Percentiles rank a stretch among this genome's conserved stretches.
Evolutionary conservation across 2,113 vertebrate species (phyloP).

Genomic region (Dicerorhinus sumatrensis): DNA sequence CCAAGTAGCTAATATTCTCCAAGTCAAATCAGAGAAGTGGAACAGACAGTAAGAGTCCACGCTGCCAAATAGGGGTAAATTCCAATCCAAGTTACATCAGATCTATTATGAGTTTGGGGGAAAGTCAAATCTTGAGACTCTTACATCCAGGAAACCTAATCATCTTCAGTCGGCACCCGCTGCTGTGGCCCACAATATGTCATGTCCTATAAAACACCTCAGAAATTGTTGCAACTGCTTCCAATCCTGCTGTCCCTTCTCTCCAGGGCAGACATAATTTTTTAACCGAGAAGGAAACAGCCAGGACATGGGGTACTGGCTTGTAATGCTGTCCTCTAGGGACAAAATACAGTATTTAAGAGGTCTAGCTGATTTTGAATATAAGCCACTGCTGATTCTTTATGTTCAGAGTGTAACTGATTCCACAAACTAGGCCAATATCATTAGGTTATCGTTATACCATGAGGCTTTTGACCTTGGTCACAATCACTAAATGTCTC

Average conservation of each 20-base stretch:
- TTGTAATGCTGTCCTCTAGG: not conserved
- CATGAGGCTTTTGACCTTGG: not conserved
- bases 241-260: slow-evolving; percentile 18
- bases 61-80: slow-evolving; percentile 48
- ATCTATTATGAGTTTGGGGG: slow-evolving; percentile 66
- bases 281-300: slow-evolving; percentile 11
- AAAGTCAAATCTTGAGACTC: slow-evolving; percentile 60
- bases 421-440: slow-evolving; percentile 3
- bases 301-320: not conserved
- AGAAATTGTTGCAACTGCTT: slow-evolving; percentile 51
- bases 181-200: not conserved
- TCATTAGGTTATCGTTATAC: slow-evolving; percentile 22
- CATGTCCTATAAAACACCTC: slow-evolving; percentile 60
- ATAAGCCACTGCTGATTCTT: not conserved
- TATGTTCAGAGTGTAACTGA: not conserved
- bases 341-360: not conserved
- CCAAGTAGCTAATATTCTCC: slow-evolving; percentile 28
- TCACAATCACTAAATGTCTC: slow-evolving; percentile 11
- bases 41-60: not conserved
- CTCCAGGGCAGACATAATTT: slow-evolving; percentile 53
- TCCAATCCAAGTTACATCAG: slow-evolving; percentile 71
- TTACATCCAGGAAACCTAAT: slow-evolving; percentile 69
- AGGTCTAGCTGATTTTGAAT: slow-evolving; percentile 31
- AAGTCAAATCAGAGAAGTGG: slow-evolving; percentile 50
- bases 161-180: slow-evolving; percentile 28